Conservation (phyloP, 2,797 vertebrate genomes). For the Hyperoplus immaculatus region DNA sequence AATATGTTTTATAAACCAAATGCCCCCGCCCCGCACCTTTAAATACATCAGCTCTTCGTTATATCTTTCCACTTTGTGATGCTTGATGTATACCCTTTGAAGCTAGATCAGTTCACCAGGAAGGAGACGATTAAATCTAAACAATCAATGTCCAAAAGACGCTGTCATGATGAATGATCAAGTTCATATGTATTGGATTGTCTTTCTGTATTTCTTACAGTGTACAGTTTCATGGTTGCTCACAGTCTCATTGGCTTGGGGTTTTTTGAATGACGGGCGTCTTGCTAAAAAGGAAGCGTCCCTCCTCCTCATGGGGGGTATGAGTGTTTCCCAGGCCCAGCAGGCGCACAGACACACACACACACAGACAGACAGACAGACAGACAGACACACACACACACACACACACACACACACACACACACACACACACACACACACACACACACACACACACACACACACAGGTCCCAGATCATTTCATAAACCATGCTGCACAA, state of each 20-base stretch:
- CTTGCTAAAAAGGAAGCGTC: constrained; percentile 71
- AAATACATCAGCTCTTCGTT: background rate
- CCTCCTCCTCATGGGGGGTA: constrained; percentile 47
- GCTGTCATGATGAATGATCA: background rate
- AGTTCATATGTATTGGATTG: background rate
- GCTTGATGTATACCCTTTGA: background rate
- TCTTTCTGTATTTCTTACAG: constrained; percentile 57
- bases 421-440: too few species aligned
- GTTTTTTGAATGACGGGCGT: constrained; percentile 84
- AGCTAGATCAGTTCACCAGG: accelerated
- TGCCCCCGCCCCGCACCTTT: background rate
- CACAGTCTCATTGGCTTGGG: constrained; percentile 84
- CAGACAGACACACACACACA: too few species aligned
- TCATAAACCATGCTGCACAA: constrained; percentile 3
- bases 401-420: too few species aligned
- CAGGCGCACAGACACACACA: background rate
- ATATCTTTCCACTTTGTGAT: background rate
- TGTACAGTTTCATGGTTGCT: constrained; percentile 60
- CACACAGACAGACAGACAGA: too few species aligned
- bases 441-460: too few species aligned
- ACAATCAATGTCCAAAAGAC: too few species aligned
- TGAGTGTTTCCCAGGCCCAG: constrained; percentile 31
- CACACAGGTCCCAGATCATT: constrained; percentile 30
- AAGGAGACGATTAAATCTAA: background rate
- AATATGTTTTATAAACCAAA: too few species aligned